Evolutionary conservation across 2,888 invertebrate genomes (phyloP).

Genomic region (Megastigmus dorsalis): DNA sequence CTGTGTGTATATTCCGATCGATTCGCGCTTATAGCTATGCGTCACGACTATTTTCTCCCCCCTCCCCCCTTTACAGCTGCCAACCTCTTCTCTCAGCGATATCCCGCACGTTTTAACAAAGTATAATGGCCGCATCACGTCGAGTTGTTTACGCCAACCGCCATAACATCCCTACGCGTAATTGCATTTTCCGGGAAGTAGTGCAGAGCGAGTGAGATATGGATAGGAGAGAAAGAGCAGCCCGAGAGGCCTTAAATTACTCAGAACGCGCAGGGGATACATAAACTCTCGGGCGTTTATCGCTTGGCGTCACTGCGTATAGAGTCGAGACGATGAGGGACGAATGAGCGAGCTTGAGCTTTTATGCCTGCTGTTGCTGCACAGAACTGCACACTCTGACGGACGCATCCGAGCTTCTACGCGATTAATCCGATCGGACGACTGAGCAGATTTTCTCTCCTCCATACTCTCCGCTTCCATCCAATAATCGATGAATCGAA

Average conservation of each 20-base stretch:
- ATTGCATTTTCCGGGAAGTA: conserved; percentile 21
- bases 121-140: conserved; percentile 13
- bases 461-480: too few relatives aligned
- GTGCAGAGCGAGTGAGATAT: too few relatives aligned
- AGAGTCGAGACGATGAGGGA: too few relatives aligned
- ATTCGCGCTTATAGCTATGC: too few relatives aligned
- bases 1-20: too few relatives aligned
- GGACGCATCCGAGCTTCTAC: background rate
- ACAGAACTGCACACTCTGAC: background rate
- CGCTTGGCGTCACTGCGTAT: background rate
- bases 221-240: too few relatives aligned
- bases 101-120: background rate
- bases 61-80: too few relatives aligned
- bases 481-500: too few relatives aligned
- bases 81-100: too few relatives aligned
- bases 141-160: conserved; percentile 14
- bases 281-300: conserved; percentile 1
- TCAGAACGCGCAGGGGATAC: background rate
- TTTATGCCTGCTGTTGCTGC: too few relatives aligned
- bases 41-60: too few relatives aligned
- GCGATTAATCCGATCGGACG: background rate
- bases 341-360: too few relatives aligned
- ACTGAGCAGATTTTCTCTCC: background rate
- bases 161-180: conserved; percentile 4
- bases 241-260: conserved; percentile 2